phyloP scores from a whole-genome alignment of 2,888 invertebrate genomes.

The Ennomos quercinarius region DNA sequence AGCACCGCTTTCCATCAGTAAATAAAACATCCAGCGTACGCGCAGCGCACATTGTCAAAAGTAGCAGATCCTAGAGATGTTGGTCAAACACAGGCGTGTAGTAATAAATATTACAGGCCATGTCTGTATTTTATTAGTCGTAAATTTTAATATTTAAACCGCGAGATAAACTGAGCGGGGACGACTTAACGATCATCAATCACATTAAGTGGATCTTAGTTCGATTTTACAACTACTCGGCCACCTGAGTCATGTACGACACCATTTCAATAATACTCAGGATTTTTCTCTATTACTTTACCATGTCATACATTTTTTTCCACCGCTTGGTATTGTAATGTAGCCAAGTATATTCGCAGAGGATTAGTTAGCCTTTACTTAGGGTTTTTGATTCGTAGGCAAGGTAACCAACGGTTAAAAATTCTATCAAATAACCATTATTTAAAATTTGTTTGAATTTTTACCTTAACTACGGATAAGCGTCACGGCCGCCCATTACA shows the following conservation, averaged over 20 bases:
- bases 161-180: slow-evolving; percentile 5
- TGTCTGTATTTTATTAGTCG: slow-evolving; percentile 7
- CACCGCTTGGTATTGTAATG: background rate
- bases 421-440: too few relatives aligned
- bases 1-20: too few relatives aligned
- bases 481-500: too few relatives aligned
- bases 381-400: too few relatives aligned
- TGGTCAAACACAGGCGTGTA: slow-evolving; percentile 6
- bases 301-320: slow-evolving; percentile 12
- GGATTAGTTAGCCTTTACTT: too few relatives aligned
- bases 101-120: slow-evolving; percentile 8
- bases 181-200: slow-evolving; percentile 17
- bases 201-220: slow-evolving; percentile 23
- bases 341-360: background rate
- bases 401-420: too few relatives aligned
- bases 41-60: too few relatives aligned
- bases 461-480: too few relatives aligned
- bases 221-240: slow-evolving; percentile 23
- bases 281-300: slow-evolving; percentile 10
- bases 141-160: slow-evolving; percentile 17
- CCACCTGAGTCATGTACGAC: slow-evolving; percentile 18
- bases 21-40: too few relatives aligned
- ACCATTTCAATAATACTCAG: too few relatives aligned
- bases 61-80: background rate
- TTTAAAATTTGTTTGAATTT: too few relatives aligned